Evolutionary conservation across 2,113 vertebrate species (phyloP).

Genomic region (Willisornis vidua): DNA sequence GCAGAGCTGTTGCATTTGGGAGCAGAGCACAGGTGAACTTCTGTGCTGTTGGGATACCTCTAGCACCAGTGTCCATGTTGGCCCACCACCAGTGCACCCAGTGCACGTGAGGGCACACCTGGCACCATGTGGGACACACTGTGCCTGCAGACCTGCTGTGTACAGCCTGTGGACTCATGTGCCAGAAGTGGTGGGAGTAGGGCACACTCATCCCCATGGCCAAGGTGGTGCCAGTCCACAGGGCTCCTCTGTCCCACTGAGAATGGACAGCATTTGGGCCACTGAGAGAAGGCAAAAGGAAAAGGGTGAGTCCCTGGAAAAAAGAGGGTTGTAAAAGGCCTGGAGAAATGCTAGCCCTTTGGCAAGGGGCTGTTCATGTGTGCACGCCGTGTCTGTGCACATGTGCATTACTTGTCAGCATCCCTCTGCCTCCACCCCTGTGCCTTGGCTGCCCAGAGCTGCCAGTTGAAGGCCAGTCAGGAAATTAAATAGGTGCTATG

Average conservation of each 20-base stretch:
- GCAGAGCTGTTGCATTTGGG: neutral
- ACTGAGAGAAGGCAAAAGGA: neutral
- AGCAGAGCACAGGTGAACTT: neutral
- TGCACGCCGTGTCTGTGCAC: accelerated
- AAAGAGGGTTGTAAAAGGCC: neutral
- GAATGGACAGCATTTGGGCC: neutral
- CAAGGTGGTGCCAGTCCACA: neutral
- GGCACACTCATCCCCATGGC: neutral
- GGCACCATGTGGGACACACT: neutral
- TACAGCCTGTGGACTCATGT: accelerated
- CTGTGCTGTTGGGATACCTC: neutral
- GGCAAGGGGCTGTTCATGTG: neutral
- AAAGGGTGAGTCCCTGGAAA: neutral
- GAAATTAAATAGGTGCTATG: conserved; percentile 15
- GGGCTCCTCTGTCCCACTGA: neutral
- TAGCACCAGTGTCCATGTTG: accelerated
- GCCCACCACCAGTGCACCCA: neutral
- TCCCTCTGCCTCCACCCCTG: neutral
- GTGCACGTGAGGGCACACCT: neutral
- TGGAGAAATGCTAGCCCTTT: neutral
- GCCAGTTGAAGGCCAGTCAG: neutral
- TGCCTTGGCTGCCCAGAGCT: neutral
- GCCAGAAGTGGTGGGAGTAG: neutral
- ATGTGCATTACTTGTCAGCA: neutral
- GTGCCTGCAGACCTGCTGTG: neutral